Percentiles rank a stretch among this genome's conserved stretches.
These are phyloP conservation scores for Riptortus pedestris DNA, from an alignment of 1,140 invertebrate genomes.

Conservation along the genomic window DNA sequence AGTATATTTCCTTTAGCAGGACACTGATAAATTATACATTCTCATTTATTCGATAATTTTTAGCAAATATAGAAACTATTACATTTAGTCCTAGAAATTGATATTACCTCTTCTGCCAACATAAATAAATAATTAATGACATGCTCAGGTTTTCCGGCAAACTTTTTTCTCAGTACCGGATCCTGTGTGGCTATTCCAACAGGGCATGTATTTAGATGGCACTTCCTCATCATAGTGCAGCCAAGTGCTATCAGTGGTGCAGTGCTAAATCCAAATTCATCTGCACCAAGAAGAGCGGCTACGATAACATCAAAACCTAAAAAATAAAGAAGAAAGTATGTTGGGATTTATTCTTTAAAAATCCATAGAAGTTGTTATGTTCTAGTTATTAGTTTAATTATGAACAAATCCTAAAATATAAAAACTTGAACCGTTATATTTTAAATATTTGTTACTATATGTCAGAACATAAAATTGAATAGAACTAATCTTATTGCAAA, in stretches of 20 bases:
- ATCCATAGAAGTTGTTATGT: too few species aligned
- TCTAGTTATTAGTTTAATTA: too few species aligned
- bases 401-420: too few species aligned
- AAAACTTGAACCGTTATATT: too few species aligned
- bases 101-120: constrained; percentile 83
- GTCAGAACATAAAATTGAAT: too few species aligned
- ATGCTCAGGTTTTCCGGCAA: constrained; percentile 93
- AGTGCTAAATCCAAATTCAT: constrained; percentile 98
- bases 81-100: too few species aligned
- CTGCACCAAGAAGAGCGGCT: constrained; percentile 88
- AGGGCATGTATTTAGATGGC: constrained; percentile 97
- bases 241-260: constrained; percentile 93
- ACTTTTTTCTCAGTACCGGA: constrained; percentile 88
- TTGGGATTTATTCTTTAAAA: background rate
- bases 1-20: too few species aligned
- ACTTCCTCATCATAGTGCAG: constrained; percentile 99
- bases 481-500: too few species aligned
- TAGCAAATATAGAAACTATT: too few species aligned
- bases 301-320: constrained; percentile 90
- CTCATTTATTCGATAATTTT: too few species aligned
- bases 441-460: background rate
- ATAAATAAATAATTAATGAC: constrained; percentile 97
- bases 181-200: constrained; percentile 98
- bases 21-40: too few species aligned
- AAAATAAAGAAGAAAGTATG: constrained; percentile 26